Conservation (phyloP, 2,113 vertebrate species). For the Pseudorasbora parva region DNA sequence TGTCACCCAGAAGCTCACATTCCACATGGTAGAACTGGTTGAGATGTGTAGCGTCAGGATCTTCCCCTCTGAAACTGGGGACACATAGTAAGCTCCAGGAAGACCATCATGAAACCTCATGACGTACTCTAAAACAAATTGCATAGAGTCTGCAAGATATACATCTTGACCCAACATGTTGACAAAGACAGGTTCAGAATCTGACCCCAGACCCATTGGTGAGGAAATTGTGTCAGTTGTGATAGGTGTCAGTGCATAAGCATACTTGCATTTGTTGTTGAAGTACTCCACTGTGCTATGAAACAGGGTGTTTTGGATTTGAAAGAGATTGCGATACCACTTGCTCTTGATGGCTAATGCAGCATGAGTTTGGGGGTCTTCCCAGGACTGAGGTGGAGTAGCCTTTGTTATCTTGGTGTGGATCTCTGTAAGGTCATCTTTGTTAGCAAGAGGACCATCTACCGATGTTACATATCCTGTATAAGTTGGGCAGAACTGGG, state of each 20-base stretch:
- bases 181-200: slow-evolving; percentile 78
- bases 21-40: slow-evolving; percentile 83
- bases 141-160: slow-evolving; percentile 82
- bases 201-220: slow-evolving; percentile 80
- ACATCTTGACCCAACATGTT: slow-evolving; percentile 75
- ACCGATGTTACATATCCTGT: slow-evolving; percentile 76
- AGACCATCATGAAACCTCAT: slow-evolving; percentile 79
- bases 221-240: slow-evolving; percentile 82
- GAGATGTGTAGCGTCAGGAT: slow-evolving; percentile 78
- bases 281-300: slow-evolving; percentile 81
- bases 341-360: slow-evolving; percentile 72
- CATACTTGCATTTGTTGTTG: slow-evolving; percentile 69
- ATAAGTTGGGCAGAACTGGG: slow-evolving; percentile 69
- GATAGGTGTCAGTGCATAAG: slow-evolving; percentile 78
- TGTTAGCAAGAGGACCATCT: slow-evolving; percentile 69
- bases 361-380: slow-evolving; percentile 72
- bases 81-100: slow-evolving; percentile 76
- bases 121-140: slow-evolving; percentile 81
- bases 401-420: slow-evolving; percentile 70
- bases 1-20: slow-evolving; percentile 77
- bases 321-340: slow-evolving; percentile 79
- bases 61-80: slow-evolving; percentile 80
- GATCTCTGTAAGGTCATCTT: slow-evolving; percentile 64
- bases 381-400: slow-evolving; percentile 72
- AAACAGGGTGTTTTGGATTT: slow-evolving; percentile 80